Evolutionary conservation across 2,888 invertebrate species (phyloP).

Genomic region (Drosophila macrothrix): DNA sequence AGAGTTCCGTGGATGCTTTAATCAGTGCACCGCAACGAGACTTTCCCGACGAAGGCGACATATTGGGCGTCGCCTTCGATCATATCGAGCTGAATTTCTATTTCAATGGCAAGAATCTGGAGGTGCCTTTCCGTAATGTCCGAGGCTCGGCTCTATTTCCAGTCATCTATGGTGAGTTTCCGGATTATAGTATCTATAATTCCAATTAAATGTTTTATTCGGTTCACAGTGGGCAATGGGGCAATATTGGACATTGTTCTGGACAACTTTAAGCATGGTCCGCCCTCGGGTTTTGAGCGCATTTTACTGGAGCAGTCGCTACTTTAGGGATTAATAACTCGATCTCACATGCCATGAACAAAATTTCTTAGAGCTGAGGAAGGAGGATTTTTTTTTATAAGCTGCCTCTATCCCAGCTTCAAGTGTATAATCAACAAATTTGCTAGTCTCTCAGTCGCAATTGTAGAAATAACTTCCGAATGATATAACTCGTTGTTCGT

Average conservation of each 20-base stretch:
- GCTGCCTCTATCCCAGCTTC: slow-evolving; percentile 18
- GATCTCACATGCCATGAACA: slow-evolving; percentile 31
- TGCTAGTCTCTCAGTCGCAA: slow-evolving; percentile 57
- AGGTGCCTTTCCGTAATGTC: slow-evolving; percentile 94
- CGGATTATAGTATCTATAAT: background rate
- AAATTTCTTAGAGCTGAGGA: slow-evolving; percentile 16
- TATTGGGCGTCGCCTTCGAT: slow-evolving; percentile 94
- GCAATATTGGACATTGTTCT: slow-evolving; percentile 98
- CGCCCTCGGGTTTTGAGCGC: slow-evolving; percentile 95
- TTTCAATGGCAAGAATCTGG: slow-evolving; percentile 95
- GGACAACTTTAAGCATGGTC: slow-evolving; percentile 93
- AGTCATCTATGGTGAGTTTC: slow-evolving; percentile 93
- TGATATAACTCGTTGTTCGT: background rate
- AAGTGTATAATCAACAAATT: slow-evolving; percentile 48
- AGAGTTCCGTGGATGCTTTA: slow-evolving; percentile 25
- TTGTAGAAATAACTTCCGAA: slow-evolving; percentile 18
- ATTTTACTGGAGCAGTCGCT: slow-evolving; percentile 99
- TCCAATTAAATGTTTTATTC: slow-evolving; percentile 34
- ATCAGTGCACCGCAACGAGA: slow-evolving; percentile 63
- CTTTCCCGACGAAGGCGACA: slow-evolving; percentile 95
- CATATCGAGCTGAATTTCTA: slow-evolving; percentile 98
- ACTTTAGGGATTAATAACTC: slow-evolving; percentile 88
- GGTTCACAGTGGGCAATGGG: slow-evolving; percentile 96
- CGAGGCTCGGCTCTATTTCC: slow-evolving; percentile 95
- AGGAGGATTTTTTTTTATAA: background rate